These are phyloP conservation scores for Amblyjoppa fuscipennis DNA, from an alignment of 2,888 invertebrate genomes.

Conservation along the genomic window DNA sequence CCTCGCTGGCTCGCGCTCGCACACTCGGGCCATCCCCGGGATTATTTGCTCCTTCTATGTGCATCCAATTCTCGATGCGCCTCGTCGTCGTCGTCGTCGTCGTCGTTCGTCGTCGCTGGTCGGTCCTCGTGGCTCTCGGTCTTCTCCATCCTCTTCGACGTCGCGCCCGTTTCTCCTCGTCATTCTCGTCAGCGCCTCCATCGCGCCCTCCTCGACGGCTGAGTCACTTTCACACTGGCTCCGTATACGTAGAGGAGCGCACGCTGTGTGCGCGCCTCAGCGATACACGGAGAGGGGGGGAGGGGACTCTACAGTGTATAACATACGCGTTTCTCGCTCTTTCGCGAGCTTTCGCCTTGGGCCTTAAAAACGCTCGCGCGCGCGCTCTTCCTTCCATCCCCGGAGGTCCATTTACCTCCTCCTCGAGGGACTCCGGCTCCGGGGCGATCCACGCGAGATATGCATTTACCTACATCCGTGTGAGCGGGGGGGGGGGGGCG, in stretches of 20 bases:
- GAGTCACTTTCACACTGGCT: slow-evolving; percentile 58
- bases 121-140: not conserved
- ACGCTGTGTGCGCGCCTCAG: not conserved
- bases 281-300: not conserved
- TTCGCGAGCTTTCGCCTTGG: slow-evolving; percentile 57
- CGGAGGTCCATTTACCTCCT: slow-evolving; percentile 72
- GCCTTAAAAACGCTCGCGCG: slow-evolving; percentile 20
- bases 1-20: slow-evolving; percentile 60
- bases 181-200: slow-evolving; percentile 51
- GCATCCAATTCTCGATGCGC: slow-evolving; percentile 64
- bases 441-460: slow-evolving; percentile 65
- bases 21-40: slow-evolving; percentile 60
- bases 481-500: slow-evolving; percentile 17
- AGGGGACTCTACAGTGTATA: not conserved
- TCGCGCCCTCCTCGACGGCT: slow-evolving; percentile 49
- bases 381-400: slow-evolving; percentile 62
- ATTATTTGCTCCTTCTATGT: slow-evolving; percentile 71
- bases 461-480: slow-evolving; percentile 65
- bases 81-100: slow-evolving; percentile 18
- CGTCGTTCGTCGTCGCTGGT: slow-evolving; percentile 13
- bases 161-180: slow-evolving; percentile 45
- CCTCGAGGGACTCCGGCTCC: slow-evolving; percentile 51
- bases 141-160: slow-evolving; percentile 24
- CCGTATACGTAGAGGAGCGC: slow-evolving; percentile 21
- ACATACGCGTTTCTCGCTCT: slow-evolving; percentile 46